A percentile compares a stretch with the other conserved stretches of the same genome.
Evolutionary conservation across 2,888 invertebrate genomes (phyloP).

Genomic region (Phyllotreta cruciferae): DNA sequence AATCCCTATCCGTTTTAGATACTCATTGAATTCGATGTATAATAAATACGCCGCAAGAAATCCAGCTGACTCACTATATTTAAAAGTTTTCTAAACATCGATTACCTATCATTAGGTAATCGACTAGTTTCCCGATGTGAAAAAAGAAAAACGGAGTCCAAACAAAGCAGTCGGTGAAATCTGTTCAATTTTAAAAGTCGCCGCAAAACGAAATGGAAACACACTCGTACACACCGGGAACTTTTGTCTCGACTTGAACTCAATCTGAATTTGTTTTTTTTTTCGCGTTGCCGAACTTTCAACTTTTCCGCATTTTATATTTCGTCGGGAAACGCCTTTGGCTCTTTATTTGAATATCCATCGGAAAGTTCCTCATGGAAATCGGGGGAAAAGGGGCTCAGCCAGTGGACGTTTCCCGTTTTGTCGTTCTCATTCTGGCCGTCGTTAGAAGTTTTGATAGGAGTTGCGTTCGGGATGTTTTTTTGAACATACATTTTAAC

Average conservation of each 20-base stretch:
- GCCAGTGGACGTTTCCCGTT: slow-evolving; percentile 7
- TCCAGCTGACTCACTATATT: too few relatives aligned
- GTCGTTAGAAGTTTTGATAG: slow-evolving; percentile 4
- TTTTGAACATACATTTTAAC: too few relatives aligned
- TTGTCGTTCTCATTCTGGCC: slow-evolving; percentile 4
- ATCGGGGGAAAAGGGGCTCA: not conserved
- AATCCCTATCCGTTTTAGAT: too few relatives aligned
- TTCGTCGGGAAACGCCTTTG: slow-evolving; percentile 6
- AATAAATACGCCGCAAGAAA: too few relatives aligned
- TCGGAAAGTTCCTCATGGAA: slow-evolving; percentile 15
- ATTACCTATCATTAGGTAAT: too few relatives aligned
- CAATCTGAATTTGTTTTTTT: slow-evolving; percentile 9
- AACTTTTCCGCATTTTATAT: slow-evolving; percentile 12
- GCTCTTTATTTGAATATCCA: slow-evolving; percentile 15
- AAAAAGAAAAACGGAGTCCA: not conserved
- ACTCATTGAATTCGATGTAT: too few relatives aligned
- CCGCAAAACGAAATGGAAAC: not conserved
- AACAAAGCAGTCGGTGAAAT: slow-evolving; percentile 15
- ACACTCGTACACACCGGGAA: not conserved
- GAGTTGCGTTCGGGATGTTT: not conserved
- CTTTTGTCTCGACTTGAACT: slow-evolving; percentile 12
- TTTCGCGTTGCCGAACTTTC: slow-evolving; percentile 5
- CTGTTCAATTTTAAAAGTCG: slow-evolving; percentile 5
- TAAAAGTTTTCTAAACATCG: too few relatives aligned
- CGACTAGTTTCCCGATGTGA: too few relatives aligned